phyloP scores from a whole-genome alignment of 2,113 vertebrate genomes.

The Cavia porcellus region DNA sequence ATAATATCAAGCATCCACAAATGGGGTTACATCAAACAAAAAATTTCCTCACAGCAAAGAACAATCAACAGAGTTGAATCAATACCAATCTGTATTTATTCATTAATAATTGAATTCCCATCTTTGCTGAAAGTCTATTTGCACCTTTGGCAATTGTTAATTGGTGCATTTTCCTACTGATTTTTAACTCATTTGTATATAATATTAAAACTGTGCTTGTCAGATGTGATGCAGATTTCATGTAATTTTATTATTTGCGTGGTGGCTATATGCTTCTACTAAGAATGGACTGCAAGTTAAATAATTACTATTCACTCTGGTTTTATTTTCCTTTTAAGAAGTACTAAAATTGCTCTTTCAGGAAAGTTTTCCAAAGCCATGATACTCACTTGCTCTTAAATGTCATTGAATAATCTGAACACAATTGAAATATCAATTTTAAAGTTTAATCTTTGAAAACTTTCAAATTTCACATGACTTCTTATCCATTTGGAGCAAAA shows the following conservation, averaged over 20 bases:
- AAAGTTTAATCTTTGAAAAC: background rate
- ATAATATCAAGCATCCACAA: too few species aligned
- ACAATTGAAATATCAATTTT: slow-evolving; percentile 10
- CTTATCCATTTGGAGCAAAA: background rate
- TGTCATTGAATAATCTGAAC: slow-evolving; percentile 12
- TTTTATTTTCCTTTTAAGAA: background rate
- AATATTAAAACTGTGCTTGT: background rate
- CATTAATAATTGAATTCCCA: slow-evolving; percentile 3
- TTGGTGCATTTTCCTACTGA: background rate
- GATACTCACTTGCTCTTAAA: background rate
- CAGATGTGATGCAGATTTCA: background rate
- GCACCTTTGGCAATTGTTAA: background rate
- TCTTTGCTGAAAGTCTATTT: background rate
- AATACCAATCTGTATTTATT: background rate
- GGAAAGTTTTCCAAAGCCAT: background rate
- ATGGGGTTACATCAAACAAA: too few species aligned
- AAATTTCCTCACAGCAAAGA: too few species aligned
- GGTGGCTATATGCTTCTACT: background rate
- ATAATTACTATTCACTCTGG: background rate
- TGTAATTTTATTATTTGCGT: background rate
- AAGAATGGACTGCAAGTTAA: background rate
- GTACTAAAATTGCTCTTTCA: background rate
- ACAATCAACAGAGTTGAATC: too few species aligned
- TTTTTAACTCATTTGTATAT: background rate
- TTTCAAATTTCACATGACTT: background rate